Percentiles rank a stretch among this genome's conserved stretches.
Conservation (phyloP, 2,113 vertebrate genomes). For the Nibea coibor region DNA sequence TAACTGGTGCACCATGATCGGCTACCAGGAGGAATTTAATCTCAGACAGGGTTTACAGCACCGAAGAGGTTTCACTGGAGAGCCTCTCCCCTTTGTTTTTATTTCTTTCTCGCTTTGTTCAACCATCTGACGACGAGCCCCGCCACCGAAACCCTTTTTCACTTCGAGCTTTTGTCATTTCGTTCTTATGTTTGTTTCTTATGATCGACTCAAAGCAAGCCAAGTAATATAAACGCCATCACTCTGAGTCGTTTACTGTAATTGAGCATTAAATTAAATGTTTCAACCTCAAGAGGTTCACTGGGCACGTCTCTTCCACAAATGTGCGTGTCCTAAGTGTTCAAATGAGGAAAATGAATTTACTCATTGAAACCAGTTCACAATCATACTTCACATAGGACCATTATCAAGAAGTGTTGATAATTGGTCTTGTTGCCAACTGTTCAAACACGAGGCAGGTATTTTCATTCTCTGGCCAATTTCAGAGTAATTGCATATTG, state of each 20-base stretch:
- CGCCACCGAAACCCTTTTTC: constrained; percentile 1
- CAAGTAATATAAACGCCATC: constrained; percentile 7
- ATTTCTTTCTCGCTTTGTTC: constrained; percentile 20
- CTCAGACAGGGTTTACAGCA: constrained; percentile 34
- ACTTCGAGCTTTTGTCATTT: constrained; percentile 7
- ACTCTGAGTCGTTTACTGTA: constrained; percentile 10
- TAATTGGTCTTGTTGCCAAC: constrained; percentile 42
- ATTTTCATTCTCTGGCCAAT: constrained; percentile 38
- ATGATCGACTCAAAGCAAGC: constrained; percentile 32
- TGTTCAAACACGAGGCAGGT: constrained; percentile 35
- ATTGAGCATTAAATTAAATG: constrained; percentile 55
- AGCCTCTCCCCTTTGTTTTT: not conserved
- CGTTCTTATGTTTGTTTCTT: constrained; percentile 19
- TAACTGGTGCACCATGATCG: constrained; percentile 28
- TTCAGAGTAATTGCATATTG: constrained; percentile 61
- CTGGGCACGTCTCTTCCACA: constrained; percentile 22
- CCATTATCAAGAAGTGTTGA: constrained; percentile 45
- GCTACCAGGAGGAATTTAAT: constrained; percentile 46
- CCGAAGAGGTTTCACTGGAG: constrained; percentile 23
- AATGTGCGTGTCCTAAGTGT: not conserved
- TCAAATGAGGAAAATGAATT: constrained; percentile 21
- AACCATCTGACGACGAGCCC: not conserved
- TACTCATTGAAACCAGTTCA: constrained; percentile 34
- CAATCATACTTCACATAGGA: constrained; percentile 34
- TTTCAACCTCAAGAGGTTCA: constrained; percentile 39